Percentiles rank a stretch among this genome's conserved stretches.
Conservation (phyloP, 2,888 invertebrate species). For the Drosophila prolongata region DNA sequence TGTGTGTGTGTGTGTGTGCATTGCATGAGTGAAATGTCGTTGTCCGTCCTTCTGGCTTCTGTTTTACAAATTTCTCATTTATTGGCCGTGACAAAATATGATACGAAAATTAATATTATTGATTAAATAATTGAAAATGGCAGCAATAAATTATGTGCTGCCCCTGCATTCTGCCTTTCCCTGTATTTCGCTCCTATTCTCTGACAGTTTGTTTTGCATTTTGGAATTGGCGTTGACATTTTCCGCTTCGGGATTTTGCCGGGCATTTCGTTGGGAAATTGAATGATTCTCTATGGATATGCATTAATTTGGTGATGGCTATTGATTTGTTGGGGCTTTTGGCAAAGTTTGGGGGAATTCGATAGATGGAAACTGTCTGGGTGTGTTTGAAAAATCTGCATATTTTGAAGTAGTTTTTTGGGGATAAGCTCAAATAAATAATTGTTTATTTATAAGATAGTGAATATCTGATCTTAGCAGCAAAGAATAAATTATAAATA, state of each 20-base stretch:
- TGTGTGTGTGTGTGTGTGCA: slow-evolving; percentile 28
- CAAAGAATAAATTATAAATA: no score
- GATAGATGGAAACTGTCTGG: no score
- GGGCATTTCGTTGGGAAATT: background rate
- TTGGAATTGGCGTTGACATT: slow-evolving; percentile 41
- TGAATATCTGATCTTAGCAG: no score
- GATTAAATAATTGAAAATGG: slow-evolving; percentile 85
- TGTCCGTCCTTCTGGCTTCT: slow-evolving; percentile 47
- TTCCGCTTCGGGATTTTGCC: slow-evolving; percentile 1
- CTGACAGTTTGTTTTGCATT: slow-evolving; percentile 58
- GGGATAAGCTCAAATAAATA: no score
- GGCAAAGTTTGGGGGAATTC: background rate
- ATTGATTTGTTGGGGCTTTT: slow-evolving; percentile 15
- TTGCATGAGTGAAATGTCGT: slow-evolving; percentile 72
- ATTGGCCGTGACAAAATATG: slow-evolving; percentile 85
- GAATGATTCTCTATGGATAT: slow-evolving; percentile 9
- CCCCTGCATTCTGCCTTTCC: background rate
- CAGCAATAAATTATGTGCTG: slow-evolving; percentile 77
- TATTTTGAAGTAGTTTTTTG: no score
- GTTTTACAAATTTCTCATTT: slow-evolving; percentile 82
- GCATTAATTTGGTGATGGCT: slow-evolving; percentile 12
- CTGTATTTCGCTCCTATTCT: slow-evolving; percentile 10
- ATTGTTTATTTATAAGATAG: no score
- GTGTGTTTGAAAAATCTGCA: no score
- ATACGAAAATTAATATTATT: slow-evolving; percentile 85